Conservation (phyloP, 2,888 invertebrate species). For the Adineta ricciae region DNA sequence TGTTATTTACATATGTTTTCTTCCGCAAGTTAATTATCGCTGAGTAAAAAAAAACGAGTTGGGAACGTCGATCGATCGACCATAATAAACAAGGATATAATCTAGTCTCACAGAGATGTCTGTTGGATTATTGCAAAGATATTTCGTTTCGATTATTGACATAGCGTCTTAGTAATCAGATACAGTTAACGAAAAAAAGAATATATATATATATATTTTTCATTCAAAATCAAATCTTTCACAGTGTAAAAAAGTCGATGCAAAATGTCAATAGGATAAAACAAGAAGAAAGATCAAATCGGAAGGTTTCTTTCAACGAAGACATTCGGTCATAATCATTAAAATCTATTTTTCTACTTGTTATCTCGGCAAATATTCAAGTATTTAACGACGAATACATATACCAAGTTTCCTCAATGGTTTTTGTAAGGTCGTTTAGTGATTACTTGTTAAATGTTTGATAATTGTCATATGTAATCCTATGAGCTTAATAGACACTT, state of each 20-base stretch:
- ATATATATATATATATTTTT: too few relatives aligned
- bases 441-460: neutral
- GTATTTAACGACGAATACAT: neutral
- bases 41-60: neutral
- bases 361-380: neutral
- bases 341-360: neutral
- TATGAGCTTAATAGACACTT: neutral
- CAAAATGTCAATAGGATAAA: too few relatives aligned
- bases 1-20: too few relatives aligned
- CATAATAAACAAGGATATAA: neutral
- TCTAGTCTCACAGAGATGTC: neutral
- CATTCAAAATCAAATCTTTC: too few relatives aligned
- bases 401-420: too few relatives aligned
- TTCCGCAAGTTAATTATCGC: neutral
- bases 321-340: too few relatives aligned
- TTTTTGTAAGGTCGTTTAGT: neutral
- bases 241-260: too few relatives aligned
- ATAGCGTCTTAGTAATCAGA: neutral
- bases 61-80: neutral
- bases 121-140: neutral
- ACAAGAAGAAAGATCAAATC: too few relatives aligned
- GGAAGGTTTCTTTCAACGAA: too few relatives aligned
- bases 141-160: neutral
- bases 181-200: neutral
- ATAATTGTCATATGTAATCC: neutral